Percentiles rank a stretch among this genome's conserved stretches.
phyloP scores from a whole-genome alignment of 2,113 vertebrate genomes.

The Lucifuga dentata region DNA sequence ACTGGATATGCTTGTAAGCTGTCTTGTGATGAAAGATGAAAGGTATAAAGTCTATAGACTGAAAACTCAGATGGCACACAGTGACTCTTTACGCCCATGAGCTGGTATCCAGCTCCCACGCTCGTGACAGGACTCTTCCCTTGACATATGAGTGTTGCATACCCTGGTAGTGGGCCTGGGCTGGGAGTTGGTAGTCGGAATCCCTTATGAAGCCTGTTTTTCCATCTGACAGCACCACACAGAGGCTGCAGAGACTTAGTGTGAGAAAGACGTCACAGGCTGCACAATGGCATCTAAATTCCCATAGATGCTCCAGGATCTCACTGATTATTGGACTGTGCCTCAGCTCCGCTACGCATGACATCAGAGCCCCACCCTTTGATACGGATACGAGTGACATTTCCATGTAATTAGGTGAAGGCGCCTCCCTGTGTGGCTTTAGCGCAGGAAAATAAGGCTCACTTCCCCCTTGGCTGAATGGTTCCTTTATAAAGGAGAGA shows the following conservation, averaged over 20 bases:
- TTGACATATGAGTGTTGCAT: slow-evolving; percentile 64
- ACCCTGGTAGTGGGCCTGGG: slow-evolving; percentile 45
- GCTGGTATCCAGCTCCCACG: slow-evolving; percentile 66
- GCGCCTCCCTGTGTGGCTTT: slow-evolving; percentile 72
- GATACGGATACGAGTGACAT: slow-evolving; percentile 76
- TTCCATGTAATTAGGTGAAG: slow-evolving; percentile 75
- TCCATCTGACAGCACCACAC: slow-evolving; percentile 53
- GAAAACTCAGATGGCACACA: slow-evolving; percentile 43
- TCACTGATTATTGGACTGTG: slow-evolving; percentile 51
- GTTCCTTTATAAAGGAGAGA: slow-evolving; percentile 68
- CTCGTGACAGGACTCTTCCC: slow-evolving; percentile 50
- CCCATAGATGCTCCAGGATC: slow-evolving; percentile 47
- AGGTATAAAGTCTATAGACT: slow-evolving; percentile 43
- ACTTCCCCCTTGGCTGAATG: slow-evolving; percentile 72
- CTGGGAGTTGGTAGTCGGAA: slow-evolving; percentile 62
- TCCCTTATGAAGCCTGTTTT: slow-evolving; percentile 63
- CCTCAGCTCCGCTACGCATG: slow-evolving; percentile 49
- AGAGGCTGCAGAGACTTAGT: slow-evolving; percentile 30
- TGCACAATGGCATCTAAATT: slow-evolving; percentile 35
- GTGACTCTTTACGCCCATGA: slow-evolving; percentile 45
- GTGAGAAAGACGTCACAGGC: slow-evolving; percentile 64
- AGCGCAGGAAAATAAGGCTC: slow-evolving; percentile 72
- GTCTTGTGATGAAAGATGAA: slow-evolving; percentile 18
- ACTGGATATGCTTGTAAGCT: slow-evolving; percentile 24
- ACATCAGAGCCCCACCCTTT: slow-evolving; percentile 73